Evolutionary conservation across 2,888 invertebrate species (phyloP), one percentile per base, ranked within the genome.

Genomic region (Eupithecia vulgata): DNA sequence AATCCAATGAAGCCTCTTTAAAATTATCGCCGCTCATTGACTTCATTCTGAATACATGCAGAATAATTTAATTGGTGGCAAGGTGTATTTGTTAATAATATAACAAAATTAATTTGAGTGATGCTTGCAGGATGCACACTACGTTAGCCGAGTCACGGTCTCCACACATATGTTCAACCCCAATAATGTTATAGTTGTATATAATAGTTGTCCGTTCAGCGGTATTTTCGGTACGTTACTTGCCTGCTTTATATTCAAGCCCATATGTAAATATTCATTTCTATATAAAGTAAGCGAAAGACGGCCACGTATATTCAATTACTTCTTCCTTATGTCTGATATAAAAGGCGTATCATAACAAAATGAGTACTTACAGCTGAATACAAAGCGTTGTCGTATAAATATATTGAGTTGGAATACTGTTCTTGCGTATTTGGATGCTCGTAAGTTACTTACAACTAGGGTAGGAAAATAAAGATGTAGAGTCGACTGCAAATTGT

Each of bases 301-400:
- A 5, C 21, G 21, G 13, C 25, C 57, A 25, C 57, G 21, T 57
- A 57, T 25, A 57, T 57, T 57, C 57, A 57, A 57, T 57, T 57
- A 57, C 25, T 57, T 57, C 57, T 57, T 57, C 57, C 57, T 57
- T 25, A 57, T 57, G 57, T 13, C 21, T 13, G 57, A 21, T 57
- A 57, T 57, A 57, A 57, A 21, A 57, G 25, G 57, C 57, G 57
- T 57, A 57, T 21, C 57, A n/a, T 57, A 57, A 25, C 57, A 57
- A 25, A 57, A 57, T 52, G 52, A 52, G 12, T 52, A 13, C 57
- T 5, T 57, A 25, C 25, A 57, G 52, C 25, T 13, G 57, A 57
- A 57, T 57, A 25, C 25, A 25, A 57, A 57, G 57, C 25, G 13
- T 57, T 25, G 21, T 57, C 57, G 57, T 25, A 57, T 25, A 25